Conservation (phyloP, 2,888 invertebrate species). For the Selenia dentaria region DNA sequence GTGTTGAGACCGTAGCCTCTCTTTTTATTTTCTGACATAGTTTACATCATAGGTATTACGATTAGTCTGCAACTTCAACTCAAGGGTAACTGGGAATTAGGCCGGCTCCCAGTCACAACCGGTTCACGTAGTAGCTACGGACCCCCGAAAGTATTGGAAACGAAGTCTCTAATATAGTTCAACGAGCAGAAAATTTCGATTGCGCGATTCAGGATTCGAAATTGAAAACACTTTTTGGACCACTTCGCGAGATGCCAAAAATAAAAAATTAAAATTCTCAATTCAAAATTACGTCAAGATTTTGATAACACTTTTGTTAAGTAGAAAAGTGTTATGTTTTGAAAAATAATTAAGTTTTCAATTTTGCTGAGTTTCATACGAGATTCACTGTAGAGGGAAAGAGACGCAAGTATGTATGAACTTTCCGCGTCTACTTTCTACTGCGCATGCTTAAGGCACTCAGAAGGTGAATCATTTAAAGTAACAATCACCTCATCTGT, state of each 20-base stretch:
- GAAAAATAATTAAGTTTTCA: neutral
- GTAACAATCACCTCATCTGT: too few species aligned
- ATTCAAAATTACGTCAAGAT: neutral
- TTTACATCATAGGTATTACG: constrained; percentile 65
- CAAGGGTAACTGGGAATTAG: constrained; percentile 68
- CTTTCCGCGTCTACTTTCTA: neutral
- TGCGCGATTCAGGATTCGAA: constrained; percentile 51
- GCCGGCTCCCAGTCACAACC: constrained; percentile 72
- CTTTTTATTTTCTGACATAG: constrained; percentile 63
- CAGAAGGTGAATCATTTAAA: too few species aligned
- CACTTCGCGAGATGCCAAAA: neutral
- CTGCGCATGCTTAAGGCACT: constrained; percentile 16
- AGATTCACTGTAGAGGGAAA: constrained; percentile 1
- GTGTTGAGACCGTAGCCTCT: constrained; percentile 70
- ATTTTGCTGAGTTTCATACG: constrained; percentile 1
- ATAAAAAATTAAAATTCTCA: neutral
- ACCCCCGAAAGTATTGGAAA: constrained; percentile 45
- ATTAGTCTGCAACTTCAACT: constrained; percentile 57
- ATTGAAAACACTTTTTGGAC: neutral
- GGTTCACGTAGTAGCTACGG: constrained; percentile 76
- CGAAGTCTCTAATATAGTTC: constrained; percentile 35
- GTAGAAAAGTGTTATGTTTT: neutral
- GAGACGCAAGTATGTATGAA: neutral
- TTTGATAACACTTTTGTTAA: neutral
- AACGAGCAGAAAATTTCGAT: constrained; percentile 29